Conservation (phyloP, 2,797 vertebrate genomes). For the Pseudocheirus occidentalis region DNA sequence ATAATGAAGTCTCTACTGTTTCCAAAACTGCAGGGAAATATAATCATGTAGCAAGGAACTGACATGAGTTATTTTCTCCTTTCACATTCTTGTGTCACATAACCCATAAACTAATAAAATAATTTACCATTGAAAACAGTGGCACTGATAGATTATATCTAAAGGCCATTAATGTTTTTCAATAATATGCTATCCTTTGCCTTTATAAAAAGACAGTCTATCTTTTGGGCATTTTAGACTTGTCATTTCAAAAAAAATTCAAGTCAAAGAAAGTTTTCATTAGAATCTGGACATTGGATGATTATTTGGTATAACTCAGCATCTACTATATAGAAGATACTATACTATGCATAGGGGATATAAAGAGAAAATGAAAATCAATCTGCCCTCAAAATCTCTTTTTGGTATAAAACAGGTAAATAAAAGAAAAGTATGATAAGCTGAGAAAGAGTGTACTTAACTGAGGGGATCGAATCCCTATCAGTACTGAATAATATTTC, state of each 20-base stretch:
- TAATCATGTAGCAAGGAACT: background rate
- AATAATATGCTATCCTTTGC: constrained; percentile 7
- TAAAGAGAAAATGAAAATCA: background rate
- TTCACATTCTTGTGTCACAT: constrained; percentile 21
- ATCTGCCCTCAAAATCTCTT: background rate
- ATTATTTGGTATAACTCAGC: background rate
- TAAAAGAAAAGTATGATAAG: background rate
- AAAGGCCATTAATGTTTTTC: background rate
- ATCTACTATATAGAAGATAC: background rate
- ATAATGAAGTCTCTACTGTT: constrained; percentile 22
- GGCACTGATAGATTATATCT: constrained; percentile 7
- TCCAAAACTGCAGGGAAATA: constrained; percentile 18
- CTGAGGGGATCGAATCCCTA: background rate
- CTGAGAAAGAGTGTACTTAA: background rate
- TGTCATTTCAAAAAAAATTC: background rate
- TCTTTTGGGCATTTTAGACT: constrained; percentile 6
- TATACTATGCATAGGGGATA: background rate
- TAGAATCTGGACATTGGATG: background rate
- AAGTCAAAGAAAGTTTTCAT: background rate
- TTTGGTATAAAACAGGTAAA: background rate
- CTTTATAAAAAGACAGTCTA: background rate
- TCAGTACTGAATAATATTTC: background rate
- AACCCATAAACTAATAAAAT: constrained; percentile 26
- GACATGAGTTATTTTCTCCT: constrained; percentile 36
- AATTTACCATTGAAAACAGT: constrained; percentile 35